phyloP scores from a whole-genome alignment of 2,888 invertebrate species.

The Archips xylosteana region DNA sequence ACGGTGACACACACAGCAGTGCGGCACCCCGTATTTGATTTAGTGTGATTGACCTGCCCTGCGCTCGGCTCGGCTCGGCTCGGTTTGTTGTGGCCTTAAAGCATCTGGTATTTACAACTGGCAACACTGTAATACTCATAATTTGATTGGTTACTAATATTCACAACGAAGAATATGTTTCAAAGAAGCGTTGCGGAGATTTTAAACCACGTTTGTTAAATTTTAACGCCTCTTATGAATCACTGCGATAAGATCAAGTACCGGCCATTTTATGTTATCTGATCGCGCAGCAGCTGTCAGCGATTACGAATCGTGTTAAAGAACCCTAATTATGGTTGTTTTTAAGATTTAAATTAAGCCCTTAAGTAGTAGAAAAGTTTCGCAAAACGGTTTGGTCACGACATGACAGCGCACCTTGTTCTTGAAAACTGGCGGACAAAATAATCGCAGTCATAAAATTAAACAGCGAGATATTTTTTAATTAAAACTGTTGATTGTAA shows the following conservation, averaged over 20 bases:
- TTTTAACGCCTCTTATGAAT: not conserved
- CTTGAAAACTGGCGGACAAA: conserved; percentile 3
- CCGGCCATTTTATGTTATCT: not conserved
- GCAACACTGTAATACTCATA: too few species aligned
- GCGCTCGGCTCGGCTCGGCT: too few species aligned
- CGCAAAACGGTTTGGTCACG: not conserved
- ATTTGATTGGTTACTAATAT: too few species aligned
- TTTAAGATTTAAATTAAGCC: conserved; percentile 11
- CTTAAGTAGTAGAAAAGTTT: conserved; percentile 8
- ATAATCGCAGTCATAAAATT: not conserved
- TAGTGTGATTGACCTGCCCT: too few species aligned
- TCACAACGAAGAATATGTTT: too few species aligned
- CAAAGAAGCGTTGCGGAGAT: too few species aligned
- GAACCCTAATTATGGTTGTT: conserved; percentile 14
- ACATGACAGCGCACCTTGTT: not conserved
- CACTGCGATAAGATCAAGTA: not conserved
- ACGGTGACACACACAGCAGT: too few species aligned
- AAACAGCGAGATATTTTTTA: not conserved
- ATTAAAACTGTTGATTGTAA: too few species aligned
- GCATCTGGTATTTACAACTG: too few species aligned
- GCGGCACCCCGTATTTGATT: too few species aligned
- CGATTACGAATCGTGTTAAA: conserved; percentile 1
- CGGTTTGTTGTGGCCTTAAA: too few species aligned
- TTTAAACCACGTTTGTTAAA: not conserved
- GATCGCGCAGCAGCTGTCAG: not conserved